A percentile compares a stretch with the other conserved stretches of the same genome.
Evolutionary conservation across 1,140 invertebrate genomes (phyloP).

Genomic region (Lethrus apterus): DNA sequence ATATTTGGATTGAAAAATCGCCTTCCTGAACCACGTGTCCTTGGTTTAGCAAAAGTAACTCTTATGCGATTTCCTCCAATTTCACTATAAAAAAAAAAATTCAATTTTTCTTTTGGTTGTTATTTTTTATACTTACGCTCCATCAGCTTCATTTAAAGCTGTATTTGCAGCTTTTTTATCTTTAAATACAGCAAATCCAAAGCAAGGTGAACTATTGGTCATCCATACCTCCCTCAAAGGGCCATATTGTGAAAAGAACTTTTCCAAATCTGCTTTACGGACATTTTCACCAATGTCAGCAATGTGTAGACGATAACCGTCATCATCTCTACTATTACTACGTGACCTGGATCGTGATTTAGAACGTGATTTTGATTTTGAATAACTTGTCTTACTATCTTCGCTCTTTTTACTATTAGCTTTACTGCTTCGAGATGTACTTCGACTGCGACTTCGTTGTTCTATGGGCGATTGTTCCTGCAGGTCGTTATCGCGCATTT

Average conservation of each 20-base stretch:
- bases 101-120: neutral
- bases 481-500: slow-evolving; percentile 30
- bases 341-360: slow-evolving; percentile 36
- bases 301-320: slow-evolving; percentile 43
- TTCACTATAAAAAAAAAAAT: slow-evolving; percentile 27
- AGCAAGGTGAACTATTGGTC: slow-evolving; percentile 59
- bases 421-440: slow-evolving; percentile 29
- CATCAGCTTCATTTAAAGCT: slow-evolving; percentile 56
- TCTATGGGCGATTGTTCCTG: slow-evolving; percentile 21
- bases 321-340: slow-evolving; percentile 36
- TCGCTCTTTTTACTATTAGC: slow-evolving; percentile 27
- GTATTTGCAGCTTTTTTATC: slow-evolving; percentile 62
- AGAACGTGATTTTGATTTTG: slow-evolving; percentile 35
- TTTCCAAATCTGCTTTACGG: slow-evolving; percentile 49
- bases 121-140: slow-evolving; percentile 44
- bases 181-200: slow-evolving; percentile 69
- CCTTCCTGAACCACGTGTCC: slow-evolving; percentile 41
- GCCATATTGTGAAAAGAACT: slow-evolving; percentile 59
- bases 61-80: slow-evolving; percentile 41
- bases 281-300: slow-evolving; percentile 46
- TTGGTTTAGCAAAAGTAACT: slow-evolving; percentile 42
- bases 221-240: slow-evolving; percentile 63
- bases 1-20: slow-evolving; percentile 51
- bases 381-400: slow-evolving; percentile 24
- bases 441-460: slow-evolving; percentile 26